Conservation (phyloP, 2,797 vertebrate genomes). For the Ptychobarbus kaznakovi region DNA sequence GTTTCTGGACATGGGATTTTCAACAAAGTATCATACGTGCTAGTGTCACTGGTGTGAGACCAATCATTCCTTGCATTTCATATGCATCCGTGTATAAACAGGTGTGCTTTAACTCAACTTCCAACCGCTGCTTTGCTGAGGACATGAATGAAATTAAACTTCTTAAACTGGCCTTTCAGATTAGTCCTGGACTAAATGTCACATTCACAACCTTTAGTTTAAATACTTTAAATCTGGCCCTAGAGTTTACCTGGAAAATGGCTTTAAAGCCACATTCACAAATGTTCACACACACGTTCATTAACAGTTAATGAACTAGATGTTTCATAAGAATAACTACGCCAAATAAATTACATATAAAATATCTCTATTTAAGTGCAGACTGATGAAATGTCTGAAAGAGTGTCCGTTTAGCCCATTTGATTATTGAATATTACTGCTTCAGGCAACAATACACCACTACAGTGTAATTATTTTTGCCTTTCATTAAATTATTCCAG, state of each 20-base stretch:
- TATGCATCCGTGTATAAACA: background rate
- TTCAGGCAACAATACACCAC: background rate
- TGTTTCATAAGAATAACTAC: background rate
- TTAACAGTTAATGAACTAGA: background rate
- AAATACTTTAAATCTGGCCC: no score
- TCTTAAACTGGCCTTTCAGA: background rate
- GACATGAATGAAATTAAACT: background rate
- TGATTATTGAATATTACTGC: background rate
- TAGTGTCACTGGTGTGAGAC: background rate
- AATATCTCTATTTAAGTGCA: background rate
- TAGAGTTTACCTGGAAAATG: background rate
- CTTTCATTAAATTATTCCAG: background rate
- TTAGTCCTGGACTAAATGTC: background rate
- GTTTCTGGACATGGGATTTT: background rate
- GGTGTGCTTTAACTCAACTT: no score
- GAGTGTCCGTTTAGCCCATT: background rate
- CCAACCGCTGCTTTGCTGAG: background rate
- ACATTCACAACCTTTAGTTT: background rate
- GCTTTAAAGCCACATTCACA: slow-evolving; percentile 3
- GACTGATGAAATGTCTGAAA: background rate
- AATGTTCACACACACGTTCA: background rate
- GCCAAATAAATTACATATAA: background rate
- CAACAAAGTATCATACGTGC: background rate
- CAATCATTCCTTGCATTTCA: background rate
- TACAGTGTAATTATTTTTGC: background rate